Evolutionary conservation across 2,113 vertebrate species (phyloP), one percentile per base, ranked within the genome.

Genomic region (Pardalotus punctatus): DNA sequence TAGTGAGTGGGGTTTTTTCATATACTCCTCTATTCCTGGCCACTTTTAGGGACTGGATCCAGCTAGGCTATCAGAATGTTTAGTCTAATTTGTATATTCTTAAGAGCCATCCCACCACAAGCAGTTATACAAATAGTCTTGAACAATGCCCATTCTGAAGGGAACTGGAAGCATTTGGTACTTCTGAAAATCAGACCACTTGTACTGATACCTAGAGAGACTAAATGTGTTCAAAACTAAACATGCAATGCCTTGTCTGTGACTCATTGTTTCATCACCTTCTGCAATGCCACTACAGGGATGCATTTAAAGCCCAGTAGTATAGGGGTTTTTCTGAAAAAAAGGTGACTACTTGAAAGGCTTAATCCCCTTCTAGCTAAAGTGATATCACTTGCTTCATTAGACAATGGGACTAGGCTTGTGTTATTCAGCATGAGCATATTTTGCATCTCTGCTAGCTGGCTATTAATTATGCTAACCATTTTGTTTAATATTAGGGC

Each of bases 401-500:
- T 35, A 72, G 58, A 61, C 22, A 81, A 20, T n/a, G 40, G 22
- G 18, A 74, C 71, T 50, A 79, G 53, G 22, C 15, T 77, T 20
- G 1, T 74, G 38, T 45, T 94, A 79, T 40, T 67, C 71, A 91
- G 51, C 43, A 62, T 38, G 12, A 61, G 10, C 16, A 24, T 84
- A 66, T 71, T 94, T 78, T 86, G 18, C 42, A 60, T 81, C 31
- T 65, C 47, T 82, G 40, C 54, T 89, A 81, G 50, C 47, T 61
- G 77, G 50, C 18, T 3, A 38, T 86, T 95, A 88, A 38, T 31
- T 69, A 16, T 72, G 61, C 40, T 76, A 65, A 33, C 12, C 22
- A 61, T 79, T 77, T 66, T 91, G 58, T 88, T 60, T 93, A 95
- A 90, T 36, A 86, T 88, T 36, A 95, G 86, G 57, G 85, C 88